Evolutionary conservation across 2,797 vertebrate genomes (phyloP).

Genomic region (Paratrypauchen microcephalus): DNA sequence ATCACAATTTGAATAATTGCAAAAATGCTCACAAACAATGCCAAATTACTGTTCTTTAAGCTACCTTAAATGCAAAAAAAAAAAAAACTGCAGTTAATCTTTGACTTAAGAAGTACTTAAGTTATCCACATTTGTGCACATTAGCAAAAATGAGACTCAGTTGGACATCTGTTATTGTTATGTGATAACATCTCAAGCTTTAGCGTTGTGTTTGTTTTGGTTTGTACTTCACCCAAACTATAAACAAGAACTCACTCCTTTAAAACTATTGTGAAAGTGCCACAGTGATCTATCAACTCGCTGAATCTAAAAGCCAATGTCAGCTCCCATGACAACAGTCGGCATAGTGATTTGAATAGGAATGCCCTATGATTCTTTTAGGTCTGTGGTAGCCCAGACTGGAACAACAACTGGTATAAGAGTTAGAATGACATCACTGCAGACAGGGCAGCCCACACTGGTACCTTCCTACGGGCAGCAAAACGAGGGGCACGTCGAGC

Average conservation of each 20-base stretch:
- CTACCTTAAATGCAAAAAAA: slow-evolving; percentile 38
- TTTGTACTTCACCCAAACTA: neutral
- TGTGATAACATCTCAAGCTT: slow-evolving; percentile 1
- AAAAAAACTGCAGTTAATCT: neutral
- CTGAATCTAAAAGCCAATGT: slow-evolving; percentile 24
- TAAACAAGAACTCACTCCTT: slow-evolving; percentile 9
- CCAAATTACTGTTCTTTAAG: neutral
- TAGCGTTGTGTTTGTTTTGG: slow-evolving; percentile 5
- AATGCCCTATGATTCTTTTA: slow-evolving; percentile 42
- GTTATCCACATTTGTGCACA: neutral
- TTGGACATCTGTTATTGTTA: neutral
- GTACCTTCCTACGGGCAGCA: slow-evolving; percentile 79
- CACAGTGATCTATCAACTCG: slow-evolving; percentile 24
- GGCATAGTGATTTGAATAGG: slow-evolving; percentile 19
- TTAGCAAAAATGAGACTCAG: neutral
- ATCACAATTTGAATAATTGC: too few relatives aligned
- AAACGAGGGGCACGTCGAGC: slow-evolving; percentile 77
- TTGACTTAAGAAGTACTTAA: neutral
- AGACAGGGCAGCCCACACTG: slow-evolving; percentile 58
- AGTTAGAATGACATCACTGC: slow-evolving; percentile 61
- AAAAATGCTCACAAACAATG: neutral
- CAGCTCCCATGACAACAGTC: slow-evolving; percentile 50
- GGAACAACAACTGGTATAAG: slow-evolving; percentile 18
- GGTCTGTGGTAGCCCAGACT: slow-evolving; percentile 31
- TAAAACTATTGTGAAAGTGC: slow-evolving; percentile 23